Base-by-base conservation (phyloP, 2,113 vertebrate species). In the Coturnix japonica region DNA sequence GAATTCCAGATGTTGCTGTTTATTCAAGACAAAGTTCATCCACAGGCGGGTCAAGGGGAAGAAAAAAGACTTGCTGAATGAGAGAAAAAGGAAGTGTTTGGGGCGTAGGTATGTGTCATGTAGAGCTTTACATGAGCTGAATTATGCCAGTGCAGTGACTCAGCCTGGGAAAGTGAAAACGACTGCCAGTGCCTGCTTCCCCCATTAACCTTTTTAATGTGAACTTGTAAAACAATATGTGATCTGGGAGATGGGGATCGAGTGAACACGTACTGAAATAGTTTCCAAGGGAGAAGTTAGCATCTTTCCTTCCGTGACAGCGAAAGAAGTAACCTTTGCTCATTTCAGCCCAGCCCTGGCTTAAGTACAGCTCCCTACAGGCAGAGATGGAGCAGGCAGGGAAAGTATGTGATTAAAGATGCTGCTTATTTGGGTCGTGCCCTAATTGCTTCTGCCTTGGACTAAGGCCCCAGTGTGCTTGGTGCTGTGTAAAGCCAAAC, bases 1-100 rank as follows among this genome's bases (percentile, higher is more conserved):
- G 85, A 91, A 88, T 96, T 91, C 83, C 91, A 97, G 91, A 93
- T 94, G 92, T 92, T 89, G 85, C 80, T 95, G 87, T 84, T 94
- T 97, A 94, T 94, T 93, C n/a, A 77, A 91, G 94, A 21, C 66
- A 90, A 93, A 94, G 94, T 82, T 96, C 92, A 95, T 66, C 35
- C 74, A 91, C 59, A 65, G 79, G 81, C 81, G 81, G 72, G 75
- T 81, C 54, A 90, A 83, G 49, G 16, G 17, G 14, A 44, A 51
- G 41, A 51, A 11, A 51, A 11, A n/a, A 20, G 5, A 11, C 76
- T 53, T 89, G 3, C 54, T 89, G 72, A 83, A 92, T 41, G 39
- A 89, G n/a, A 10, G 10, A 19, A 37, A 61, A 49, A 47, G 4
- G 5, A 18, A 53, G 30, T 14, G 67, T 61, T 72, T 67, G 31